Conservation (phyloP, 2,113 vertebrate species). For the Hippolais icterina region DNA sequence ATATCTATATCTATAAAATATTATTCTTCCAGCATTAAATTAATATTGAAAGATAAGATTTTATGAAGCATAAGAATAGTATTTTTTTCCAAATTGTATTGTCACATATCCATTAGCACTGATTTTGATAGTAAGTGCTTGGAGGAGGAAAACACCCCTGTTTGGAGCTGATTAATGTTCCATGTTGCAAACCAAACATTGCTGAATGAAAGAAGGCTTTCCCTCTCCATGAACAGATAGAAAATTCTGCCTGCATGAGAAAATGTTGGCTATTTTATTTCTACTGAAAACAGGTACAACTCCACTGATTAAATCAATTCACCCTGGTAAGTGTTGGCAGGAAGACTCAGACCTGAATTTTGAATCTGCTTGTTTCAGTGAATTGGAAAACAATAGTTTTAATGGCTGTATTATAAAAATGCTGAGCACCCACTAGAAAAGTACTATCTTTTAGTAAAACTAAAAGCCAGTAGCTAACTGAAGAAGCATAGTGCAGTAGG, state of each 20-base stretch:
- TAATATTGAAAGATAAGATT: not conserved
- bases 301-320: not conserved
- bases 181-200: not conserved
- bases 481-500: not conserved
- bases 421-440: not conserved
- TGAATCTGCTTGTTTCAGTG: not conserved
- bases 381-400: not conserved
- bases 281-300: not conserved
- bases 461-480: not conserved
- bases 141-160: not conserved
- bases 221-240: not conserved
- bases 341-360: not conserved
- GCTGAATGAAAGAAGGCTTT: not conserved
- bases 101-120: not conserved
- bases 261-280: not conserved
- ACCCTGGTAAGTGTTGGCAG: not conserved
- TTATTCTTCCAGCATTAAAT: not conserved
- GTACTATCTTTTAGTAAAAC: not conserved
- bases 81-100: not conserved
- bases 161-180: not conserved
- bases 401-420: not conserved
- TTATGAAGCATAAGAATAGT: not conserved
- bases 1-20: not conserved
- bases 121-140: not conserved
- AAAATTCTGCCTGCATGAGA: not conserved